Conservation (phyloP, 2,113 vertebrate genomes). For the Mixornis gularis region DNA sequence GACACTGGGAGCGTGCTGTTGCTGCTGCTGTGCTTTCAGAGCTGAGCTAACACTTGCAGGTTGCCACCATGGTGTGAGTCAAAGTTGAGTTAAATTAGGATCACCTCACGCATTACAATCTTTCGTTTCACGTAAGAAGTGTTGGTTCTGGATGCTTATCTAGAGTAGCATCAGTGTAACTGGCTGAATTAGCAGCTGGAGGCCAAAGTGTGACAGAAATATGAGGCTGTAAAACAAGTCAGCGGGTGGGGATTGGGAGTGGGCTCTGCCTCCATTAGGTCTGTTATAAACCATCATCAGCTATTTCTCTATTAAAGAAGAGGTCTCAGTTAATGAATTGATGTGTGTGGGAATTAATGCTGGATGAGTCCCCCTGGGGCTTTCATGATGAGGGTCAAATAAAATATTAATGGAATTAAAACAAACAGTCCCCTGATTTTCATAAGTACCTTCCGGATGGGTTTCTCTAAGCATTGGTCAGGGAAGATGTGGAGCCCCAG, state of each 20-base stretch:
- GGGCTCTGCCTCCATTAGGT: conserved; percentile 1
- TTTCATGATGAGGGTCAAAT: conserved; percentile 37
- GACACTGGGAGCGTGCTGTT: not conserved
- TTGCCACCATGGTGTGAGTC: rapidly evolving
- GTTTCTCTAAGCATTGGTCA: not conserved
- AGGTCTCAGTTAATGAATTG: conserved; percentile 50
- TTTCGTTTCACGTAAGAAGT: not conserved
- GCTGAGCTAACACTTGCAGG: not conserved
- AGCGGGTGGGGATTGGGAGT: not conserved
- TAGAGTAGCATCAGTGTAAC: not conserved
- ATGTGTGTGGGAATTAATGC: conserved; percentile 23
- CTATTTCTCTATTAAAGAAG: conserved; percentile 31
- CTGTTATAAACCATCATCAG: not conserved
- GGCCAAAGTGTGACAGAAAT: not conserved
- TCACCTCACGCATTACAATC: not conserved
- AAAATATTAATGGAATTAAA: conserved; percentile 62
- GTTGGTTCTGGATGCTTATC: not conserved
- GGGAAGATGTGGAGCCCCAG: not conserved
- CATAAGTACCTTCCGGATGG: not conserved
- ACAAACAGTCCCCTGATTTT: conserved; percentile 23
- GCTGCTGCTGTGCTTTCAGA: not conserved
- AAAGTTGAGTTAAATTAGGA: not conserved
- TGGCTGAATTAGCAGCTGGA: not conserved
- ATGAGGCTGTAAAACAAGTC: not conserved
- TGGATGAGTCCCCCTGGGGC: conserved; percentile 14